Base-by-base conservation (phyloP, 2,888 invertebrate genomes). In the Hybos culiciformis region DNA sequence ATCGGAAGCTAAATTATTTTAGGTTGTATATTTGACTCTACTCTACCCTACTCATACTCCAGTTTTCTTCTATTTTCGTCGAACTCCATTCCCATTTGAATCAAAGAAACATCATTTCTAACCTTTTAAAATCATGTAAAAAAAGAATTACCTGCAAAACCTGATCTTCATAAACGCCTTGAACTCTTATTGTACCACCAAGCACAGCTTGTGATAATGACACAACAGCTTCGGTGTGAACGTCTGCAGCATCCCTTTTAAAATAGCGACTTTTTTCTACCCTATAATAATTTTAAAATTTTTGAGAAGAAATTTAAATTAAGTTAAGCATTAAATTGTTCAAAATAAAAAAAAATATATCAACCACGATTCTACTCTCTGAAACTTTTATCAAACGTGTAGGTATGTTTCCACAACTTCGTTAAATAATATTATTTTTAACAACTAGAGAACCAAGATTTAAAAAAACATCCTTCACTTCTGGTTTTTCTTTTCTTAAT, bases 81-180 rank as follows among this genome's bases (percentile, higher is more conserved):
- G n/a, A n/a, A n/a, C n/a, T n/a, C n/a, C n/a, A n/a, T n/a, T n/a
- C n/a, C n/a, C n/a, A n/a, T n/a, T n/a, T n/a, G n/a, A n/a, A n/a
- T n/a, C n/a, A n/a, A n/a, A n/a, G n/a, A n/a, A n/a, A n/a, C n/a
- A n/a, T n/a, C n/a, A n/a, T n/a, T n/a, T n/a, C n/a, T n/a, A n/a
- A n/a, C n/a, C n/a, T n/a, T n/a, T n/a, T n/a, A n/a, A n/a, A n/a
- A 11, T 32, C 19, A 41, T 24, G 24, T n/a, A n/a, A n/a, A n/a
- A 5, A n/a, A 5, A 29, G 12, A 12, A 29, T 29, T 65, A 85
- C 86, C 69, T 87, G 87, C 46, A 98, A 66, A 41, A 84, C 83
- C 49, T 93, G 84, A 63, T 96, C 92, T 67, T 96, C 94, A 59
- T 97, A 93, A 48, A 99, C 74, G 5, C 98, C 97, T 59, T 92